Conservation (phyloP, 2,113 vertebrate species). For the Sander vitreus region DNA sequence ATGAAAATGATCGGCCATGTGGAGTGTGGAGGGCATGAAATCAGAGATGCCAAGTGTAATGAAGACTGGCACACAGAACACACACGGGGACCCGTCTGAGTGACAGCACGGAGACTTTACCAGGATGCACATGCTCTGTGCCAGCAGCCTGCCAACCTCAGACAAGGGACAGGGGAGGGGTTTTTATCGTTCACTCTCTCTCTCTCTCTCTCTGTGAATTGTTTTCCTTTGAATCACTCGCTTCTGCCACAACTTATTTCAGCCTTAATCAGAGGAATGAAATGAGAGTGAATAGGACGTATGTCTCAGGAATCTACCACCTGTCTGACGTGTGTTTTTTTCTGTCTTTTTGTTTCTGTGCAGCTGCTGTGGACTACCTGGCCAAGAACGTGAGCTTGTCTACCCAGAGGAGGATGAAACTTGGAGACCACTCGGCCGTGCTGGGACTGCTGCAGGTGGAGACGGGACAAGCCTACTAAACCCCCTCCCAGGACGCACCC, state of each 20-base stretch:
- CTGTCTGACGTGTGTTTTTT: conserved; percentile 41
- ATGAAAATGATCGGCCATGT: conserved; percentile 90
- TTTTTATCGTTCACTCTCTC: conserved; percentile 64
- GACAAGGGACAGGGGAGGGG: conserved; percentile 68
- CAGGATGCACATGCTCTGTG: conserved; percentile 68
- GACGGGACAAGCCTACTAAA: conserved; percentile 97
- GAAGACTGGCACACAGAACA: conserved; percentile 92
- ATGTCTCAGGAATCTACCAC: conserved; percentile 48
- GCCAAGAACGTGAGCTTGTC: conserved; percentile 99
- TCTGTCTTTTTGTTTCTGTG: conserved; percentile 15
- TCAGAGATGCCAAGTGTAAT: conserved; percentile 99
- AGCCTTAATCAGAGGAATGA: conserved; percentile 84
- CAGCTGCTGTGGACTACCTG: conserved; percentile 97
- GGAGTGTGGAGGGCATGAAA: conserved; percentile 96
- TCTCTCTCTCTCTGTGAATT: conserved; percentile 65
- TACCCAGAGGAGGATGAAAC: conserved; percentile 98
- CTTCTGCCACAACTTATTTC: conserved; percentile 78
- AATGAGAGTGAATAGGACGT: conserved; percentile 55
- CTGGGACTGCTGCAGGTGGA: conserved; percentile 98
- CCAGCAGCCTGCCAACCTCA: conserved; percentile 76
- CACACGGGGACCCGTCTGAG: conserved; percentile 85
- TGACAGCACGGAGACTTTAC: conserved; percentile 89
- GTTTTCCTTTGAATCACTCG: conserved; percentile 72
- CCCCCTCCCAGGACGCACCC: conserved; percentile 32
- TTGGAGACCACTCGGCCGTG: conserved; percentile 96